Percentiles rank a stretch among this genome's conserved stretches.
Evolutionary conservation across 2,797 vertebrate genomes (phyloP).

Genomic region (Odontamblyopus lacepedii): DNA sequence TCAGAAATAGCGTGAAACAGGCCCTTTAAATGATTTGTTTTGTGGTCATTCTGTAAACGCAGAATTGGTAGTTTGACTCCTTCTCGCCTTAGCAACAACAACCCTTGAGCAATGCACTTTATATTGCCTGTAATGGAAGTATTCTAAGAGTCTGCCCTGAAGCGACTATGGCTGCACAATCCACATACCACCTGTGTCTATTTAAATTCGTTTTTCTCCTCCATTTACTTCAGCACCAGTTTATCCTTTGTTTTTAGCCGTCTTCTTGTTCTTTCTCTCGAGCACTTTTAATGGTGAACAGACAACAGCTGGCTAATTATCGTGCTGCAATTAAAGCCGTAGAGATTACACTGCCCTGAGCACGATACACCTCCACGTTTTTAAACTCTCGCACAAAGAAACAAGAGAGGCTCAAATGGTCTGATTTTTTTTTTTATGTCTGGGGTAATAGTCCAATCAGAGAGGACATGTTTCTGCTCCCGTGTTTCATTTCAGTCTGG

Average conservation of each 20-base stretch:
- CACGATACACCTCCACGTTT: neutral
- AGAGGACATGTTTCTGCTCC: neutral
- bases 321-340: slow-evolving; percentile 1
- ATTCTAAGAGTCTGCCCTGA: neutral
- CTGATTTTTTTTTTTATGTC: neutral
- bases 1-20: no score
- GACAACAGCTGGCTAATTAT: slow-evolving; percentile 26
- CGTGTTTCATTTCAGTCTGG: neutral
- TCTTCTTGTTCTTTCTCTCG: neutral
- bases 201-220: neutral
- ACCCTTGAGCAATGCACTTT: no score
- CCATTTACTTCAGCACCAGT: no score
- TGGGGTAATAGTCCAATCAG: neutral
- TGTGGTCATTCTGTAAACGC: no score
- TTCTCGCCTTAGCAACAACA: no score
- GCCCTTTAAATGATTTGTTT: no score
- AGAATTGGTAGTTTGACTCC: no score
- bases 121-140: neutral
- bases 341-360: neutral
- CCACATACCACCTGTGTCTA: neutral
- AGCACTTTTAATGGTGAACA: slow-evolving; percentile 11
- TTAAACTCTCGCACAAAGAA: neutral
- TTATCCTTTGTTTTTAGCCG: slow-evolving; percentile 4
- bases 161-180: neutral
- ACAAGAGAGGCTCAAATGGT: neutral